Conservation (phyloP, 2,797 vertebrate species). For the Diplodus sargus region DNA sequence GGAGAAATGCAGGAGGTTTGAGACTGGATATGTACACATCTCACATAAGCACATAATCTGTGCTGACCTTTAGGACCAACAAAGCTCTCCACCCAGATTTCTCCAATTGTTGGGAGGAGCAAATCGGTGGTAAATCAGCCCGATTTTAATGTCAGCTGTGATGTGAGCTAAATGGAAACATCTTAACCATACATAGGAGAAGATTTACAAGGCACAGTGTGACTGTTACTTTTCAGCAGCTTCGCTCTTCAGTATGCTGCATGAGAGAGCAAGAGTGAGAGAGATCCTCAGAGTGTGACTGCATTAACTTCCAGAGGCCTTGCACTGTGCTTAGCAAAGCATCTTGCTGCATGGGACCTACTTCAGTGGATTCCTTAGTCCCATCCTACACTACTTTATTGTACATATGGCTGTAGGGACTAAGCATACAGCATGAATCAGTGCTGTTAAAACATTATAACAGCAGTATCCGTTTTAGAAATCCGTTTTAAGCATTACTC, state of each 20-base stretch:
- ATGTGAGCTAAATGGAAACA: background rate
- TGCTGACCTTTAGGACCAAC: too few species aligned
- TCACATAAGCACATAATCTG: too few species aligned
- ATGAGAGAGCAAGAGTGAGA: background rate
- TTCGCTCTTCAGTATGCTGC: background rate
- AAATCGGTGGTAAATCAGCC: too few species aligned
- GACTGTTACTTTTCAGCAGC: background rate
- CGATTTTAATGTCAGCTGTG: background rate
- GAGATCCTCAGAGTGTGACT: too few species aligned
- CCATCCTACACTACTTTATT: background rate
- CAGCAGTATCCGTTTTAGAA: background rate
- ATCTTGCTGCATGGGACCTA: background rate
- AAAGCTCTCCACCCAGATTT: too few species aligned
- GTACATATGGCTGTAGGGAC: background rate
- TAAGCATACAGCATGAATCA: background rate
- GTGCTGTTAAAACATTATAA: background rate
- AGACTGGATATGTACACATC: too few species aligned
- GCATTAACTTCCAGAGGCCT: background rate
- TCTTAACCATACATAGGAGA: background rate
- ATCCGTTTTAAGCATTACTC: background rate
- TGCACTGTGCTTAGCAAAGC: background rate
- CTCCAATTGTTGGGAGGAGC: too few species aligned
- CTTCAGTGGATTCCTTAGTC: background rate
- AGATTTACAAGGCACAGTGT: background rate
- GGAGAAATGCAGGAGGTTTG: too few species aligned